Conservation (phyloP, 64 coral and sea anemone genomes). For the Pachyseris speciosa region DNA sequence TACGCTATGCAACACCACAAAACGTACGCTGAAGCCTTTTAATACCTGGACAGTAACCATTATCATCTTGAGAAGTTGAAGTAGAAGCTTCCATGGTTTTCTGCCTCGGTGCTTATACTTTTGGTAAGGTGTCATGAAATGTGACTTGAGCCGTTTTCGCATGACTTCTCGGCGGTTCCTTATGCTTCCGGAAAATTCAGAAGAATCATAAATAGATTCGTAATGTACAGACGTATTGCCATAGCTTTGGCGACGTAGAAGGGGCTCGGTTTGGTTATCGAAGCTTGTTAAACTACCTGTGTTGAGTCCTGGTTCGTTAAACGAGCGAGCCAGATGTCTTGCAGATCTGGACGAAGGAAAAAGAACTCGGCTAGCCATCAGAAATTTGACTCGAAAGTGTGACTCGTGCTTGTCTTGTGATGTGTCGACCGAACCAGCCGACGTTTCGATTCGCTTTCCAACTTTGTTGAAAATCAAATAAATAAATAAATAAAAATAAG, state of each 20-base stretch:
- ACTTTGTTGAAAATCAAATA: too few relatives aligned
- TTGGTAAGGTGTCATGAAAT: constrained; percentile 91
- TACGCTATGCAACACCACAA: too few relatives aligned
- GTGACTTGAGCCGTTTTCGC: constrained; percentile 76
- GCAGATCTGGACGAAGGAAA: constrained; percentile 61
- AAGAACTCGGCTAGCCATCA: constrained; percentile 7
- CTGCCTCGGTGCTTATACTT: constrained; percentile 87
- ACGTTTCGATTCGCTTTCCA: too few relatives aligned
- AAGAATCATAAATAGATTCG: constrained; percentile 86
- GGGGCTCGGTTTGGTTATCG: constrained; percentile 22
- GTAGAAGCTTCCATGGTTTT: constrained; percentile 88
- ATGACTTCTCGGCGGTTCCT: constrained; percentile 80
- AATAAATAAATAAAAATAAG: too few relatives aligned
- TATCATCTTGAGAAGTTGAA: constrained; percentile 87
- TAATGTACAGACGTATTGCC: constrained; percentile 61
- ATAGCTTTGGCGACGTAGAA: background rate
- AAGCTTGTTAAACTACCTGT: background rate
- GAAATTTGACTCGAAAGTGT: background rate
- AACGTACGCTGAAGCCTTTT: too few relatives aligned
- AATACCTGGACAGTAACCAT: constrained; percentile 83
- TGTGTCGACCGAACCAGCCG: background rate
- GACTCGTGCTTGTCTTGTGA: background rate
- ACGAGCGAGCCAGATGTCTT: constrained; percentile 85
- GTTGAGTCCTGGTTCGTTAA: background rate
- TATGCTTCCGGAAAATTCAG: constrained; percentile 52